Conservation (phyloP, 2,888 invertebrate species). For the Onchidella celtica region DNA sequence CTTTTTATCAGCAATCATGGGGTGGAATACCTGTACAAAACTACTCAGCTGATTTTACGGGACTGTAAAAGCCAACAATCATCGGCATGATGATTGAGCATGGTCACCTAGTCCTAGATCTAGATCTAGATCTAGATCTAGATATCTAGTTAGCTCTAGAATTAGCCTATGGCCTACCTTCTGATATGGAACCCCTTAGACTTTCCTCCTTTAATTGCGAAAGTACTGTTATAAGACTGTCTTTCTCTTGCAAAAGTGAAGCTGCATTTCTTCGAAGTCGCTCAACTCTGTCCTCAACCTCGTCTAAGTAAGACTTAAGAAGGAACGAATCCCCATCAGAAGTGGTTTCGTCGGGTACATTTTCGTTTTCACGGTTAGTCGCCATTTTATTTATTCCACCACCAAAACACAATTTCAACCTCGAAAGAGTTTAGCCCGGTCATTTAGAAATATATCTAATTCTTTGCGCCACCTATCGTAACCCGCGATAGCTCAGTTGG, state of each 20-base stretch:
- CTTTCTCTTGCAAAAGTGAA: slow-evolving; percentile 46
- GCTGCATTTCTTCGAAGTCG: slow-evolving; percentile 41
- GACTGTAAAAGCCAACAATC: too few relatives aligned
- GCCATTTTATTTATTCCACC: slow-evolving; percentile 15
- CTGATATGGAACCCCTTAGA: slow-evolving; percentile 26
- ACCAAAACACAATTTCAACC: not conserved
- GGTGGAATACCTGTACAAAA: too few relatives aligned
- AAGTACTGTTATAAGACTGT: slow-evolving; percentile 49
- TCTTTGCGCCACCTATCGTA: not conserved
- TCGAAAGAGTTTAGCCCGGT: not conserved
- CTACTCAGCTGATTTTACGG: too few relatives aligned
- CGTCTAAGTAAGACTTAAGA: slow-evolving; percentile 52
- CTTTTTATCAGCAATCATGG: too few relatives aligned
- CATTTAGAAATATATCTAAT: not conserved
- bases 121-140: too few relatives aligned
- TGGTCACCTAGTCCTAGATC: too few relatives aligned
- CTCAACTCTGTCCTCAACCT: slow-evolving; percentile 53
- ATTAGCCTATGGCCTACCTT: slow-evolving; percentile 49
- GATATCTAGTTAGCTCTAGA: too few relatives aligned
- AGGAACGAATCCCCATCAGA: slow-evolving; percentile 30
- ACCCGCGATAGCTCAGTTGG: slow-evolving; percentile 73
- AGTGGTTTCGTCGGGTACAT: not conserved
- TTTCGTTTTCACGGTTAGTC: not conserved
- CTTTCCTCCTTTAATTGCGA: slow-evolving; percentile 52
- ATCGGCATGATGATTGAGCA: too few relatives aligned